These are phyloP conservation scores for Punctoribates punctum DNA, from an alignment of 2,888 invertebrate species.

Conservation along the genomic window DNA sequence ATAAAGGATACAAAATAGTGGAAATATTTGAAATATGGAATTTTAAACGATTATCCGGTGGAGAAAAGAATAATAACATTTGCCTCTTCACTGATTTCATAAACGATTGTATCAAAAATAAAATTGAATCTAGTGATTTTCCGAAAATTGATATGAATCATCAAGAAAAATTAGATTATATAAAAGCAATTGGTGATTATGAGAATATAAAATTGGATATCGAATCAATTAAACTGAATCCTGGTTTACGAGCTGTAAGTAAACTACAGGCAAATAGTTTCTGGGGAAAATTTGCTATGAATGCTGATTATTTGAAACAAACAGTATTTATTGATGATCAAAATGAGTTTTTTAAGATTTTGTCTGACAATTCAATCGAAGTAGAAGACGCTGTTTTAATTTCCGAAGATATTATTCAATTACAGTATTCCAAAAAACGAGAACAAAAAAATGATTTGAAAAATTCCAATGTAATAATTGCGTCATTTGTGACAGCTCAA, in stretches of 20 bases:
- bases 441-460: background rate
- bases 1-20: constrained; percentile 51
- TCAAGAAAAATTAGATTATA: constrained; percentile 47
- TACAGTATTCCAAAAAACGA: background rate
- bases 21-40: constrained; percentile 52
- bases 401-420: background rate
- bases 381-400: background rate
- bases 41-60: constrained; percentile 48
- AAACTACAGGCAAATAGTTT: constrained; percentile 48
- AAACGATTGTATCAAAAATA: constrained; percentile 50
- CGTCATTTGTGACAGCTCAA: constrained; percentile 52
- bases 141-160: constrained; percentile 46
- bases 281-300: constrained; percentile 48
- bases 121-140: constrained; percentile 50
- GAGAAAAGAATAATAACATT: background rate
- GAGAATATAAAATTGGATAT: constrained; percentile 48
- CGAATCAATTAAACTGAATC: constrained; percentile 46
- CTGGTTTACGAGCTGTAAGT: constrained; percentile 45
- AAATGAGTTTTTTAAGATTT: constrained; percentile 38
- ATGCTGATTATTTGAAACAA: constrained; percentile 8
- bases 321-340: constrained; percentile 38
- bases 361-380: constrained; percentile 26
- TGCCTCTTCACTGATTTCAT: constrained; percentile 50
- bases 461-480: constrained; percentile 51
- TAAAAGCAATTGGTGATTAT: constrained; percentile 46